These are phyloP conservation scores for Coregonus suidteri DNA, from an alignment of 2,797 vertebrate genomes.

Conservation along the genomic window DNA sequence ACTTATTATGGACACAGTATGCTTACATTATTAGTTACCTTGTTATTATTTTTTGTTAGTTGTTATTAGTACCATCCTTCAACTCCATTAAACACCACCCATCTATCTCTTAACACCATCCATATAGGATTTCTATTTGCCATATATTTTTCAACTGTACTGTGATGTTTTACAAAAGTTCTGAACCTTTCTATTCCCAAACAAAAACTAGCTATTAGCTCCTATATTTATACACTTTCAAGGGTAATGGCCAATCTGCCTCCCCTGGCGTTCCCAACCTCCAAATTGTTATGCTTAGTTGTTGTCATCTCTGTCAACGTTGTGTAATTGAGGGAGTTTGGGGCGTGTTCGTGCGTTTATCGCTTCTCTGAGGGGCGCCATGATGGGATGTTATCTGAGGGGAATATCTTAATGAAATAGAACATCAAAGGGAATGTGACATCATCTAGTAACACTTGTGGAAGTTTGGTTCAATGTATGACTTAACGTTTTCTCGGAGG, in stretches of 20 bases:
- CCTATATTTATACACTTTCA: slow-evolving; percentile 32
- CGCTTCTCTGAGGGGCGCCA: background rate
- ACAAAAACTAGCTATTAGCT: slow-evolving; percentile 39
- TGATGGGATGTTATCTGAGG: background rate
- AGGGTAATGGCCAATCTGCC: slow-evolving; percentile 32
- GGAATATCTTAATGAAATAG: background rate
- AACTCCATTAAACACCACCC: too few relatives aligned
- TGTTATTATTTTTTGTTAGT: too few relatives aligned
- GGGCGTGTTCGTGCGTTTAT: background rate
- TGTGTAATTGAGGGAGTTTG: slow-evolving; percentile 16
- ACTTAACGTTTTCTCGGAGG: background rate
- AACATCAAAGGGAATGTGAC: background rate
- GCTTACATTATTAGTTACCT: too few relatives aligned
- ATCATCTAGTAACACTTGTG: background rate
- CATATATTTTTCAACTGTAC: too few relatives aligned
- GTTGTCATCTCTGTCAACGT: slow-evolving; percentile 22
- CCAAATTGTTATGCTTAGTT: slow-evolving; percentile 25
- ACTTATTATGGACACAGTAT: too few relatives aligned
- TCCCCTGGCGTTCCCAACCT: slow-evolving; percentile 14
- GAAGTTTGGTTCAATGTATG: background rate
- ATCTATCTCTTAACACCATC: too few relatives aligned
- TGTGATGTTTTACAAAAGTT: too few relatives aligned
- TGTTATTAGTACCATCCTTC: too few relatives aligned
- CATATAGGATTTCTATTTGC: too few relatives aligned
- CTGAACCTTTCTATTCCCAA: background rate